Conservation (phyloP, 92 coral and sea anemone species). For the Montipora capitata region DNA sequence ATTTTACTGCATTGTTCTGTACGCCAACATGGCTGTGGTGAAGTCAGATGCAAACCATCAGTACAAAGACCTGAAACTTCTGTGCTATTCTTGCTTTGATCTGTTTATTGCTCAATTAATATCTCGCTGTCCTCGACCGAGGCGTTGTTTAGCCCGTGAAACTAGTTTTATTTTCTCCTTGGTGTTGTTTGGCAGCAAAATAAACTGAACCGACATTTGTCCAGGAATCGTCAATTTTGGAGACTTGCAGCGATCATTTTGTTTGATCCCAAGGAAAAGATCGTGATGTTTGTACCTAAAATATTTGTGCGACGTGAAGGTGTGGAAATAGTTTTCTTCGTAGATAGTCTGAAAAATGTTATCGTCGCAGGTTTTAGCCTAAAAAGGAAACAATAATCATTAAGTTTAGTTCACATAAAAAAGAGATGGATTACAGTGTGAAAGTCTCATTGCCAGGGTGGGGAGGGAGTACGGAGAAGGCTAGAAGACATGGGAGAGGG, state of each 20-base stretch:
- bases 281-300: conserved; percentile 69
- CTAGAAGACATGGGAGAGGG: too few species aligned
- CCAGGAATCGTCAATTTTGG: conserved; percentile 78
- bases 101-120: not conserved
- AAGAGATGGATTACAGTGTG: not conserved
- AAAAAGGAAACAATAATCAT: not conserved
- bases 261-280: conserved; percentile 87
- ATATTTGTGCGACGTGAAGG: conserved; percentile 92
- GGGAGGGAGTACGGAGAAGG: not conserved
- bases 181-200: conserved; percentile 37
- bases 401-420: too few species aligned
- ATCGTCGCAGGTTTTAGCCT: conserved; percentile 83
- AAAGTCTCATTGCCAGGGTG: not conserved
- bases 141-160: conserved; percentile 15
- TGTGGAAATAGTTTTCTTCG: conserved; percentile 83
- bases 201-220: conserved; percentile 87
- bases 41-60: not conserved
- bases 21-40: too few species aligned
- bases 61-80: not conserved
- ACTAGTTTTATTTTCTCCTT: conserved; percentile 22
- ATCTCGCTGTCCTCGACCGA: conserved; percentile 24
- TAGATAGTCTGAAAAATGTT: conserved; percentile 77
- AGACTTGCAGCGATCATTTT: conserved; percentile 82
- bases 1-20: too few species aligned
- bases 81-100: not conserved